phyloP scores from a whole-genome alignment of 2,888 invertebrate genomes.

The Cheilosia pagana region DNA sequence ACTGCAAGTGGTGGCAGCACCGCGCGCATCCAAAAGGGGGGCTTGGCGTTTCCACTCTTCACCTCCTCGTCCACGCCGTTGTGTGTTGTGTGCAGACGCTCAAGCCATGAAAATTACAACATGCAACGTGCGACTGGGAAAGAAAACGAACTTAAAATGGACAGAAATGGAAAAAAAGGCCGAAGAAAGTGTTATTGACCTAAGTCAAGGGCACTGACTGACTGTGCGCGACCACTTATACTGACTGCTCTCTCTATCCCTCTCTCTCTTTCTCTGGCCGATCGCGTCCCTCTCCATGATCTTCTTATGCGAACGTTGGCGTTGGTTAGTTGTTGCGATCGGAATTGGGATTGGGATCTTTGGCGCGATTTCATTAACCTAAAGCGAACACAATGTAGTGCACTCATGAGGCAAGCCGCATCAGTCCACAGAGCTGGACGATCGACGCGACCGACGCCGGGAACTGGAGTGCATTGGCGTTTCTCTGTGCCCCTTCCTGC shows the following conservation, averaged over 20 bases:
- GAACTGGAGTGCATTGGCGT: constrained; percentile 1
- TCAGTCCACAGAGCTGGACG: too few relatives aligned
- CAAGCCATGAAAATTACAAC: constrained; percentile 57
- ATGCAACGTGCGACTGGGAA: constrained; percentile 60
- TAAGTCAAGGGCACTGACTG: constrained; percentile 82
- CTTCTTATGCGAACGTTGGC: constrained; percentile 7
- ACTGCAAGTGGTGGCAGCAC: constrained; percentile 24
- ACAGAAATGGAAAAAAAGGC: background rate
- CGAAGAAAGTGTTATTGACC: constrained; percentile 80
- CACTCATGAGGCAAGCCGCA: constrained; percentile 26
- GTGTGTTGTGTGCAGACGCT: constrained; percentile 42
- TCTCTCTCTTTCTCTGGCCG: background rate
- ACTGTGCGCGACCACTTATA: constrained; percentile 50
- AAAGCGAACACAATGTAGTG: constrained; percentile 63
- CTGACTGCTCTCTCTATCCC: constrained; percentile 5
- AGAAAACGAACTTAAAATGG: constrained; percentile 22
- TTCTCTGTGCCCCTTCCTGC: constrained; percentile 9
- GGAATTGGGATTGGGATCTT: constrained; percentile 19
- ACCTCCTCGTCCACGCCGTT: constrained; percentile 8
- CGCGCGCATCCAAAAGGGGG: constrained; percentile 56
- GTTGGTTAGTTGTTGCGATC: background rate
- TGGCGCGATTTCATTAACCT: constrained; percentile 69
- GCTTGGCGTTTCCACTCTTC: constrained; percentile 47
- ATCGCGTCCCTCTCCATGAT: background rate
- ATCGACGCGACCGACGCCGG: too few relatives aligned